These are phyloP conservation scores for Danio rerio DNA, from an alignment of 2,113 vertebrate species.

Conservation along the genomic window DNA sequence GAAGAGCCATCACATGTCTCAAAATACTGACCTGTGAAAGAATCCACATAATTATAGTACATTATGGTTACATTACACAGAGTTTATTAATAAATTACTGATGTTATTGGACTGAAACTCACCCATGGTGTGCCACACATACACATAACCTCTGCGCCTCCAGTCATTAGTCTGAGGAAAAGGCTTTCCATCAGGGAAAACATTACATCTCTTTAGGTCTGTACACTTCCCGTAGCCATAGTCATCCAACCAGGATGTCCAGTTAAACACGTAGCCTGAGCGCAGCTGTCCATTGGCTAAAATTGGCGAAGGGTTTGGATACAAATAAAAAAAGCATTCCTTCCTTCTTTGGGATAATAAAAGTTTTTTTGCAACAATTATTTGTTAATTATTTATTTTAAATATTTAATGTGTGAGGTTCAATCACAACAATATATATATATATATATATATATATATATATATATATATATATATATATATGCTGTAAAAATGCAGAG, in stretches of 20 bases:
- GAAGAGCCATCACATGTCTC: slow-evolving; percentile 83
- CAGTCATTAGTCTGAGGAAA: slow-evolving; percentile 83
- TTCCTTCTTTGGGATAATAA: not conserved
- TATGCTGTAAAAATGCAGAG: no score
- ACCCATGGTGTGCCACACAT: slow-evolving; percentile 91
- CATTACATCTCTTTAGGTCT: slow-evolving; percentile 67
- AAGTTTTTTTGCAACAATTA: no score
- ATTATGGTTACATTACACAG: not conserved
- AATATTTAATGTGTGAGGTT: no score
- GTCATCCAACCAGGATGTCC: slow-evolving; percentile 85
- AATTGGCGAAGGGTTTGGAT: not conserved
- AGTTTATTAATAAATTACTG: not conserved
- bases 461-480: no score
- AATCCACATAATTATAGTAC: not conserved
- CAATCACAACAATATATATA: no score
- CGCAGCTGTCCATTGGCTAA: slow-evolving; percentile 72
- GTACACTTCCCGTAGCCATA: slow-evolving; percentile 77
- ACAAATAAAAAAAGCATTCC: not conserved
- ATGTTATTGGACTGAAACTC: not conserved
- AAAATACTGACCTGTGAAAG: slow-evolving; percentile 84
- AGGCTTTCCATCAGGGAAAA: slow-evolving; percentile 88
- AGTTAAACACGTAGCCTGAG: slow-evolving; percentile 82
- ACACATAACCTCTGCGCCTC: slow-evolving; percentile 85
- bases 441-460: no score
- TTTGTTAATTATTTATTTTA: no score